Evolutionary conservation across 1,140 invertebrate genomes (phyloP), one percentile per base, ranked within the genome.

Genomic region (Zaprionus kolodkinae): DNA sequence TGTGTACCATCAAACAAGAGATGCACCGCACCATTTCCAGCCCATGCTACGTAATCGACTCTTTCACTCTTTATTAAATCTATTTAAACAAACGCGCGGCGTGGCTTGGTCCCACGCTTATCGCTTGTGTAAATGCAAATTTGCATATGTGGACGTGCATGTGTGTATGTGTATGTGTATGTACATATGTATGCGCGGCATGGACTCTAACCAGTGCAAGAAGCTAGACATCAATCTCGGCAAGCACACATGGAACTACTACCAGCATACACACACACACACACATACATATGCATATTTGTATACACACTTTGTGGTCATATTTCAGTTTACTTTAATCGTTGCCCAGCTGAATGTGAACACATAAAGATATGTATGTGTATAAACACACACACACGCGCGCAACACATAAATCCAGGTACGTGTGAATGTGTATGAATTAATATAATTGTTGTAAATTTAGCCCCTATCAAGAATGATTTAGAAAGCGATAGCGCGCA

Each of bases 401-500:
- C 12, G 3, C 36, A 38, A 40, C 4, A 13, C 38, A 40, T n/a
- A n/a, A 2, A 13, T 11, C 13, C 12, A 13, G 13, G 38, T 11
- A 40, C 2, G 38, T 40, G 9, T 10, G 45, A 1, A 11, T 50
- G 4, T 10, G 45, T 50, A 17, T 50, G 45, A 50, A 50, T 50
- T 50, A 50, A 50, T 50, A 50, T 50, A 50, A 50, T 50, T 17
- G 45, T 50, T 50, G 45, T 50, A 50, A 50, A 50, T 50, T 50
- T 50, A 50, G 45, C 15, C 17, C 45, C 45, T 50, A 50, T 50
- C 45, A 50, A 50, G 45, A 50, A 50, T 50, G 45, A 50, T 50
- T 50, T 50, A 17, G 17, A 50, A 50, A 50, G 45, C 45, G 45
- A 50, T 50, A 50, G 45, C 17, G 11, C 0, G 21, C 45, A 11